A percentile compares a stretch with the other conserved stretches of the same genome.
These are phyloP conservation scores for Plebejus argus DNA, from an alignment of 2,888 invertebrate species.

Conservation along the genomic window DNA sequence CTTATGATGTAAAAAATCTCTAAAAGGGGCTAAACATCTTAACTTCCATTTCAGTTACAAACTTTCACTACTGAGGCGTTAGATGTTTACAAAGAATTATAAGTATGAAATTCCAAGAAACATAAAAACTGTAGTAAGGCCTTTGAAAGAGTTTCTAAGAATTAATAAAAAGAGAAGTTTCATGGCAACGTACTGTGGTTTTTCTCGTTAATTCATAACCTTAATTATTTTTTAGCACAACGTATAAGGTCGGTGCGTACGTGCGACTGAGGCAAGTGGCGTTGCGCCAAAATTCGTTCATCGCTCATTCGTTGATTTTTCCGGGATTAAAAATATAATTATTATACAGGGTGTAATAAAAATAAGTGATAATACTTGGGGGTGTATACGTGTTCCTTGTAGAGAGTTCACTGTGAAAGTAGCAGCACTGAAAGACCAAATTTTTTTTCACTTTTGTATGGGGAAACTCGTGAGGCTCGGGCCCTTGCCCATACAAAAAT, in stretches of 20 bases:
- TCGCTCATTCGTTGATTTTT: too few species aligned
- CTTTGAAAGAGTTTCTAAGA: neutral
- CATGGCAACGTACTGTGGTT: neutral
- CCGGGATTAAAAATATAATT: too few species aligned
- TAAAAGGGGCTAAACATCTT: neutral
- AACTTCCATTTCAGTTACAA: neutral
- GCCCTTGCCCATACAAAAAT: too few species aligned
- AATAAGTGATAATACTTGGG: too few species aligned
- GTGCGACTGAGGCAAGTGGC: neutral
- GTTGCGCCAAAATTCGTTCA: too few species aligned
- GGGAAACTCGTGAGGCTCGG: too few species aligned
- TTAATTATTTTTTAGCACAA: neutral
- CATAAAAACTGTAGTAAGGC: neutral
- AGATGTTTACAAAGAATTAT: neutral
- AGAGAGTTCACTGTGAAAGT: too few species aligned
- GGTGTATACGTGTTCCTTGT: too few species aligned
- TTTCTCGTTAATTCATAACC: conserved; percentile 7
- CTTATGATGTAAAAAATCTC: neutral
- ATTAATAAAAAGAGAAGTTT: neutral
- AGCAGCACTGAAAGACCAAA: too few species aligned
- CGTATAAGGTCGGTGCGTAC: neutral
- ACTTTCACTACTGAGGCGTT: neutral
- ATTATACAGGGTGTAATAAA: too few species aligned
- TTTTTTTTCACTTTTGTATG: too few species aligned
- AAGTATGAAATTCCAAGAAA: neutral